Conservation (phyloP, 2,888 invertebrate genomes). For the Heliconius erato region DNA sequence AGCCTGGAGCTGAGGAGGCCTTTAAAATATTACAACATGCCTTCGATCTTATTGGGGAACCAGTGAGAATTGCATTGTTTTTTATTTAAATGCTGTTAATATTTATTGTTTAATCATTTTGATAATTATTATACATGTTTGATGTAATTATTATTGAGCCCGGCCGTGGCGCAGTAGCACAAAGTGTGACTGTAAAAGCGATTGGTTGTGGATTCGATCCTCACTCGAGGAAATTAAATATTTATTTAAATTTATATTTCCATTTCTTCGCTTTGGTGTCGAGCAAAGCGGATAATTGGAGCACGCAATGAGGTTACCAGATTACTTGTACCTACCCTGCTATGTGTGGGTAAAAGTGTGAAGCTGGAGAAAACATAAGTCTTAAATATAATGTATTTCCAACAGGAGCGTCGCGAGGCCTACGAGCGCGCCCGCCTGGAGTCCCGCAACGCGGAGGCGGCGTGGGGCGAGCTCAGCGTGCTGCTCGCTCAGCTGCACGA, state of each 20-base stretch:
- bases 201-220: too few species aligned
- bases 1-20: conserved; percentile 97
- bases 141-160: too few species aligned
- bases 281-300: too few species aligned
- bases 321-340: background rate
- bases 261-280: too few species aligned
- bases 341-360: background rate
- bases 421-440: conserved; percentile 91
- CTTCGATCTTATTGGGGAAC: conserved; percentile 97
- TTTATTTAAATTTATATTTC: too few species aligned
- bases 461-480: conserved; percentile 95
- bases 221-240: too few species aligned
- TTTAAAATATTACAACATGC: conserved; percentile 98
- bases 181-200: too few species aligned
- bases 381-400: background rate
- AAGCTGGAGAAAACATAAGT: too few species aligned
- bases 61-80: conserved; percentile 80
- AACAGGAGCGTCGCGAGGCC: conserved; percentile 90
- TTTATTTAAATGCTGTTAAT: background rate
- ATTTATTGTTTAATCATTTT: background rate
- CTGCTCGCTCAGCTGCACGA: conserved; percentile 95
- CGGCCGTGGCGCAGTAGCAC: too few species aligned
- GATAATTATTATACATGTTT: too few species aligned
- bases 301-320: background rate
- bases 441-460: conserved; percentile 93